Evolutionary conservation across 2,797 vertebrate species (phyloP).

Genomic region (Coregonus ussuriensis): DNA sequence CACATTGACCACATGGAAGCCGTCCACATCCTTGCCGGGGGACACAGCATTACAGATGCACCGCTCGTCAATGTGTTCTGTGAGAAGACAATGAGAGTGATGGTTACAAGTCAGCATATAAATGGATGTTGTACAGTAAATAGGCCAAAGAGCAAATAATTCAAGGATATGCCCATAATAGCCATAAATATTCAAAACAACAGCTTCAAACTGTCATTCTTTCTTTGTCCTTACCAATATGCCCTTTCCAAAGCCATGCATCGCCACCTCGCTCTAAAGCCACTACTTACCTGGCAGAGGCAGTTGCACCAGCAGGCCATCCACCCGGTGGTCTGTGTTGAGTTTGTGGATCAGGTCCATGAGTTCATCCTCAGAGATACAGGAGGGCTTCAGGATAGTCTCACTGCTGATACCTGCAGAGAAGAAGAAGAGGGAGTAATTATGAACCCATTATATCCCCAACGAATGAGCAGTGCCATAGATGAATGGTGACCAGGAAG

Average conservation of each 20-base stretch:
- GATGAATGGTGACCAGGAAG: no score
- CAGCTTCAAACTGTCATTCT: background rate
- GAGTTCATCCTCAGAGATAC: slow-evolving; percentile 87
- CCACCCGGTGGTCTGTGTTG: slow-evolving; percentile 85
- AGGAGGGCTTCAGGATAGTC: slow-evolving; percentile 87
- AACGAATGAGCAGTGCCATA: background rate
- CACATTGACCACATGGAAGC: slow-evolving; percentile 95
- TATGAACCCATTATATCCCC: background rate
- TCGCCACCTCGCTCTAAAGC: background rate
- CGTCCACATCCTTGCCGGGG: slow-evolving; percentile 94
- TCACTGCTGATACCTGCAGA: slow-evolving; percentile 90
- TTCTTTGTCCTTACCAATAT: background rate
- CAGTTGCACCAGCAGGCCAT: slow-evolving; percentile 92
- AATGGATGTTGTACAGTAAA: background rate
- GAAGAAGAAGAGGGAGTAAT: background rate
- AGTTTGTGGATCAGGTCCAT: slow-evolving; percentile 88
- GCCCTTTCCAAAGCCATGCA: background rate
- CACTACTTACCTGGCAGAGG: slow-evolving; percentile 85
- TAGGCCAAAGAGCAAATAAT: background rate
- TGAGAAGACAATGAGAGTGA: slow-evolving; percentile 3
- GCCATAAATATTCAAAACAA: background rate
- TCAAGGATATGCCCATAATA: background rate
- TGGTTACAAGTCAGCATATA: slow-evolving; percentile 7
- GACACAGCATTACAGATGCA: slow-evolving; percentile 89
- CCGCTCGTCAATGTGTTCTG: slow-evolving; percentile 93